These are phyloP conservation scores for Glomeris maerens DNA, from an alignment of 1,140 invertebrate species.

Conservation along the genomic window DNA sequence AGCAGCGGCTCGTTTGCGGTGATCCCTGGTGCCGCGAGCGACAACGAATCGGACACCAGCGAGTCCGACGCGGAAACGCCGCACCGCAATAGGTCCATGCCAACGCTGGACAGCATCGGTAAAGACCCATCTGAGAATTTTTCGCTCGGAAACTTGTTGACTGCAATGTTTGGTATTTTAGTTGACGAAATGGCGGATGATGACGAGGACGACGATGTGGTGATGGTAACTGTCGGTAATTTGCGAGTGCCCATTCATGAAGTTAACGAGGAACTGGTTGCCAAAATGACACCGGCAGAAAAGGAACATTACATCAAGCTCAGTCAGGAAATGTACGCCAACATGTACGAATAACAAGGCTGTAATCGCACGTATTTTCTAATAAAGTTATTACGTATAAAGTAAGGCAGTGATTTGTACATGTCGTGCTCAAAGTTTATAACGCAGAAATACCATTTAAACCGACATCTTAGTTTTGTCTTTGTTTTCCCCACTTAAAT, in stretches of 20 bases:
- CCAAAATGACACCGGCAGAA: constrained; percentile 77
- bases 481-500: no score
- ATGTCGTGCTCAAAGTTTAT: no score
- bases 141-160: not conserved
- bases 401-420: no score
- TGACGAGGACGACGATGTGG: constrained; percentile 69
- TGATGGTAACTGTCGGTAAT: constrained; percentile 65
- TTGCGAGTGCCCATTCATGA: constrained; percentile 61
- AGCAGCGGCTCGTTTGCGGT: constrained; percentile 11
- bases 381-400: no score
- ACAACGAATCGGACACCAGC: constrained; percentile 56
- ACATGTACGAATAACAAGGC: constrained; percentile 33
- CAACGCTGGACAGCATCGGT: not conserved
- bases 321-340: constrained; percentile 74
- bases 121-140: not conserved
- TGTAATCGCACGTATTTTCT: not conserved
- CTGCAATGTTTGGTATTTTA: constrained; percentile 5
- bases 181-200: constrained; percentile 47
- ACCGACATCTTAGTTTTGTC: no score
- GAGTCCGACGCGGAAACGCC: constrained; percentile 32
- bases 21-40: constrained; percentile 21
- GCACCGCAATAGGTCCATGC: no score
- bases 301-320: constrained; percentile 88
- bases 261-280: constrained; percentile 67
- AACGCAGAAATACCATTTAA: no score